Evolutionary conservation across 2,888 invertebrate genomes (phyloP).

Genomic region (Biston betularia): DNA sequence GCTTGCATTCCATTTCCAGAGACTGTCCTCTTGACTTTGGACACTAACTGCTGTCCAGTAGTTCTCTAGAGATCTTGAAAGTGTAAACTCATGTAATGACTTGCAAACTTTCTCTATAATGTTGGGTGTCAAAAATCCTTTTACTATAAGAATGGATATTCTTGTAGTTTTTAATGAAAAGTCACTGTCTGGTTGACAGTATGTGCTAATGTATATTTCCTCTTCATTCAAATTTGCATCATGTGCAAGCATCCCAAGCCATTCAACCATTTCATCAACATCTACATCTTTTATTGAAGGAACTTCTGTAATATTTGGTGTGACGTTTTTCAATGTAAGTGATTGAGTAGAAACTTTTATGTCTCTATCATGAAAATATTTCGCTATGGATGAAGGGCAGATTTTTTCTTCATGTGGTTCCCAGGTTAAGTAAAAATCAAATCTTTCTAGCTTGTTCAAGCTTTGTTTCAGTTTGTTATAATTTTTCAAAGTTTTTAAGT

Average conservation of each 20-base stretch:
- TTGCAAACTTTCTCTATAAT: constrained; percentile 58
- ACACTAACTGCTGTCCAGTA: constrained; percentile 73
- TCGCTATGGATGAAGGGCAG: constrained; percentile 78
- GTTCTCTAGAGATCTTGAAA: constrained; percentile 56
- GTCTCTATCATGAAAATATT: constrained; percentile 69
- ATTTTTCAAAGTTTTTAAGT: constrained; percentile 63
- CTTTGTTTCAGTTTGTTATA: constrained; percentile 55
- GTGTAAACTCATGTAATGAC: constrained; percentile 59
- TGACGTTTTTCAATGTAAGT: constrained; percentile 51
- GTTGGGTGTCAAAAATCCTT: constrained; percentile 68
- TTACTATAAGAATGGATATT: constrained; percentile 64
- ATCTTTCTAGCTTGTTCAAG: constrained; percentile 62
- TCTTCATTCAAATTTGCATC: constrained; percentile 58
- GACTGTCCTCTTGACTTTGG: constrained; percentile 70
- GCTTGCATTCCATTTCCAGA: constrained; percentile 68
- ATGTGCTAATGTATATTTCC: constrained; percentile 71
- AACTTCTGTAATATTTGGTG: constrained; percentile 63
- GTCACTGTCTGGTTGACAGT: constrained; percentile 66
- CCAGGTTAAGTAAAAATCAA: constrained; percentile 70
- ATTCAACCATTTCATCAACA: constrained; percentile 72
- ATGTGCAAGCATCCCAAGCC: constrained; percentile 73
- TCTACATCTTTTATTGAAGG: constrained; percentile 67
- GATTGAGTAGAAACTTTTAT: constrained; percentile 57
- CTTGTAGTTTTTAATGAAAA: constrained; percentile 63
- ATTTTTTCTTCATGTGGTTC: constrained; percentile 65